Base-by-base conservation (phyloP, 2,113 vertebrate species). In the Sphaerodactylus townsendi region DNA sequence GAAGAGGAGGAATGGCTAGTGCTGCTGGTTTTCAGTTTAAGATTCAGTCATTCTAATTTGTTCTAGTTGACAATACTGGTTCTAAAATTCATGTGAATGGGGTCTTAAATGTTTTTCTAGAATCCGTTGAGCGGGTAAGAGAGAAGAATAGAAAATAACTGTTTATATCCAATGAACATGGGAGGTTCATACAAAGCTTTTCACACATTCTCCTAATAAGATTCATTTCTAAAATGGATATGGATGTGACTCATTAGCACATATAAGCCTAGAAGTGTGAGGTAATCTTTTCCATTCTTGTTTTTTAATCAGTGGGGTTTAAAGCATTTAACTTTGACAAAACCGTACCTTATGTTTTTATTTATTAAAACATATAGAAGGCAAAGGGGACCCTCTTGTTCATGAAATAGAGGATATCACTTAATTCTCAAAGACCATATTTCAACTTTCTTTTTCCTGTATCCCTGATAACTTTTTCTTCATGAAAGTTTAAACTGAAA, bases 401-500 rank as follows among this genome's bases (percentile, higher is more conserved):
- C 66, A 69, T 66, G 50, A 88, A 73, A 65, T 50, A 19, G n/a
- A 30, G 1, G 0, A 77, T 90, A 76, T 23, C 2, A 62, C 87
- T 82, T 56, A 50, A 8, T 84, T 68, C 74, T 75, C 74, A 33
- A 71, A 83, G 89, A 65, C 64, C 13, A 33, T 3, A 39, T 37
- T 62, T 91, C 73, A 86, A 86, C 87, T 3, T 77, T 10, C 74
- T 30, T 5, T n/a, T 66, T 73, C 37, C 65, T 72, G 4, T 33
- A 5, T 37, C 83, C 82, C 83, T 92, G 48, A 21, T 68, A 41
- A 11, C 13, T 86, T 94, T 85, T 77, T 86, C n/a, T 66, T 70
- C n/a, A 75, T 69, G 15, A 3, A 46, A 65, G 8, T 62, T 83
- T n/a, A 21, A 79, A 33, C 30, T 82, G 11, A 64, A 64, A 75